Evolutionary conservation across 2,888 invertebrate genomes (phyloP).

Genomic region (Phoenoteleia sp.): DNA sequence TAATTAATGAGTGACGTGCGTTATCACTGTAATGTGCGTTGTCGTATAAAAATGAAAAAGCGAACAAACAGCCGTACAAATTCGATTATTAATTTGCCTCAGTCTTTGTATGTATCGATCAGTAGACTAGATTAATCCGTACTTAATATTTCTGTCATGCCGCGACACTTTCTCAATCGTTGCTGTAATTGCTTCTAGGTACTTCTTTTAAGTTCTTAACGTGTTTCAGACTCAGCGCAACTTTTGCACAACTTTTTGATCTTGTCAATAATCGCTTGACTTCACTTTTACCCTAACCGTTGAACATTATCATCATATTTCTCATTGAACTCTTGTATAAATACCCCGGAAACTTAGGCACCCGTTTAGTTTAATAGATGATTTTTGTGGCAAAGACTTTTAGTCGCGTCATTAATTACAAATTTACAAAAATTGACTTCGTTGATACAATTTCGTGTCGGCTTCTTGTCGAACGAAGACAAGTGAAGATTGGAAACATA

Average conservation of each 20-base stretch:
- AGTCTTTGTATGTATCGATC: conserved; percentile 43
- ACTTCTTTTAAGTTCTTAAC: conserved; percentile 17
- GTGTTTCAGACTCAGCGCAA: conserved; percentile 9
- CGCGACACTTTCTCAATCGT: background rate
- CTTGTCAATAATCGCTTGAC: conserved; percentile 8
- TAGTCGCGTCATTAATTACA: conserved; percentile 19
- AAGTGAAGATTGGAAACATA: background rate
- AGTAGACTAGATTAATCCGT: conserved; percentile 36
- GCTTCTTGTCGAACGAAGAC: conserved; percentile 24
- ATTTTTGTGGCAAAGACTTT: too few relatives aligned
- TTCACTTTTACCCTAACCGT: background rate
- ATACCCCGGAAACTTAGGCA: conserved; percentile 20
- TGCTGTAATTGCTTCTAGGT: conserved; percentile 24
- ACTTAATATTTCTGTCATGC: conserved; percentile 29
- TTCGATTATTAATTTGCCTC: conserved; percentile 14
- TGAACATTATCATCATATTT: background rate
- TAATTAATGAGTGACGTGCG: conserved; percentile 7
- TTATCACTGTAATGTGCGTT: background rate
- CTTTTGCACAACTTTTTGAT: conserved; percentile 6
- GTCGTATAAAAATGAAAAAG: conserved; percentile 10
- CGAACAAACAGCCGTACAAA: conserved; percentile 17
- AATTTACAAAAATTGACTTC: background rate
- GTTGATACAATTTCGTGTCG: background rate
- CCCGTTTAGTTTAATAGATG: conserved; percentile 2
- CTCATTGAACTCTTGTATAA: background rate